Percentiles rank a stretch among this genome's conserved stretches.
Evolutionary conservation across 2,797 vertebrate genomes (phyloP).

Genomic region (Eulemur rubriventer): DNA sequence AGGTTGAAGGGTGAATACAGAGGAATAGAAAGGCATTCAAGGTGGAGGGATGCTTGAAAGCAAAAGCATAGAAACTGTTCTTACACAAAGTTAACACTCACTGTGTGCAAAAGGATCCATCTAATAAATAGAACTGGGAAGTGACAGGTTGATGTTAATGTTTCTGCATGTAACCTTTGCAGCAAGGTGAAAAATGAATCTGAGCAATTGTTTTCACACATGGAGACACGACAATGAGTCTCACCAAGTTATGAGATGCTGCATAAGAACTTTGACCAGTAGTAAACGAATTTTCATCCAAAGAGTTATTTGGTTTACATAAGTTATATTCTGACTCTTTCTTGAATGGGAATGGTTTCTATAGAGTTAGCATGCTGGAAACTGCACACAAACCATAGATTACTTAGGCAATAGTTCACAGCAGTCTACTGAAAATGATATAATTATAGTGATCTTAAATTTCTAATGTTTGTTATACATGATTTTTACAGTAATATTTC

Average conservation of each 20-base stretch:
- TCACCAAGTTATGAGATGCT: not conserved
- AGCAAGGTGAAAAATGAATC: not conserved
- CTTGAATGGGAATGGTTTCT: not conserved
- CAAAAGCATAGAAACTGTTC: not conserved
- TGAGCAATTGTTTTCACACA: not conserved
- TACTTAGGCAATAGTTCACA: not conserved
- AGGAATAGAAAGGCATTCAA: not conserved
- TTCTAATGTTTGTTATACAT: not conserved
- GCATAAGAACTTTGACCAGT: not conserved
- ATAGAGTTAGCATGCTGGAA: not conserved
- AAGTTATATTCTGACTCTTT: not conserved
- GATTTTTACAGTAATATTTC: not conserved
- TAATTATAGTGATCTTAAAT: not conserved
- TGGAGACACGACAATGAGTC: not conserved
- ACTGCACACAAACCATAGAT: not conserved
- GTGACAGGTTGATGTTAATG: not conserved
- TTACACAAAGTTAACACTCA: not conserved
- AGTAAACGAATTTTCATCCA: not conserved
- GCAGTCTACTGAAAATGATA: not conserved
- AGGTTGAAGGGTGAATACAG: not conserved
- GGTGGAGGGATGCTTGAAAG: not conserved
- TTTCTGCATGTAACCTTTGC: not conserved
- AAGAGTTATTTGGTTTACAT: not conserved
- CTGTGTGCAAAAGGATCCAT: not conserved
- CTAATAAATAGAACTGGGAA: not conserved